Base-by-base conservation (phyloP, 2,797 vertebrate species). In the Staurois parvus region DNA sequence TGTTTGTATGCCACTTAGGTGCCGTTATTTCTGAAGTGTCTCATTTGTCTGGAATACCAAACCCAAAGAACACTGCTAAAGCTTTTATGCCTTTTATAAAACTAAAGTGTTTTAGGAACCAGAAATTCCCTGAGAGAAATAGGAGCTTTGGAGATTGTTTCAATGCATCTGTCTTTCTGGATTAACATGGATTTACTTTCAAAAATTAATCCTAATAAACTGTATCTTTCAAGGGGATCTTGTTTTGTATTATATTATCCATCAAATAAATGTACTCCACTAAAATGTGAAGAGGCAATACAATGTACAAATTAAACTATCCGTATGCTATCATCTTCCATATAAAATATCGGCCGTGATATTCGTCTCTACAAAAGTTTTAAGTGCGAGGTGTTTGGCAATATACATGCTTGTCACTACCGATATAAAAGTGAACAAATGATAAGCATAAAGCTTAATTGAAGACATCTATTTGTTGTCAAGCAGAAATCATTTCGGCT, bases 261-360 rank as follows among this genome's bases (percentile, higher is more conserved):
- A 86, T 86, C 80, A 86, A 83, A 86, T 76, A 78, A 74, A 74
- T 83, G 85, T 42, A 78, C 75, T 79, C 30, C 72, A 87, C 64
- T 86, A 84, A 76, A 80, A 91, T 86, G 74, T 85, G 81, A 45
- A 88, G 76, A 59, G 72, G 70, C 78, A 81, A 88, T 83, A 90
- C 76, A 83, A 34, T 73, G 52, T 83, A 88, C 66, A 83, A 67
- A 76, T 83, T 66, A 90, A 87, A 81, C 85, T 76, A 89, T 88
- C 90, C 89, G 87, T 75, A 85, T 88, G 77, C 86, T 88, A 89
- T 88, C 74, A 83, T 85, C 66, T 24, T 76, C 52, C 83, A 88
- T 88, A 86, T 80, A 89, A 90, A 90, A 73, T 67, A 83, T 74
- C 0, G 8, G 32, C 69, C 15, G 70, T 74, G 37, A 89, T 89